Evolutionary conservation across 2,888 invertebrate species (phyloP).

Genomic region (Coenonympha arcania): DNA sequence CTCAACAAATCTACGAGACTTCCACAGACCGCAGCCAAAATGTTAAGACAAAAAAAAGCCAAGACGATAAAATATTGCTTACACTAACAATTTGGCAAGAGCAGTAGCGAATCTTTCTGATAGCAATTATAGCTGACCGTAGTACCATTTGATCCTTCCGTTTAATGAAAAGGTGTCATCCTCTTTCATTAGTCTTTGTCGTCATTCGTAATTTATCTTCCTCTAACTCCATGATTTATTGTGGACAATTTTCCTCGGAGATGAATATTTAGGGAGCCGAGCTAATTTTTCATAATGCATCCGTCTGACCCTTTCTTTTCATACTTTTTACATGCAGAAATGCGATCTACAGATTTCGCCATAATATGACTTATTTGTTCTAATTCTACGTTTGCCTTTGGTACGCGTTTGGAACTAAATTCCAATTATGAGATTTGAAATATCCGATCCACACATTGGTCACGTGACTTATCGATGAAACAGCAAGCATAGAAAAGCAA

Average conservation of each 20-base stretch:
- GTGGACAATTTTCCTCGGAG: slow-evolving; percentile 11
- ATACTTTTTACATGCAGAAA: background rate
- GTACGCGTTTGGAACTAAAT: no score
- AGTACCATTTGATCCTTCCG: slow-evolving; percentile 15
- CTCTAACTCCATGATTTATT: slow-evolving; percentile 28
- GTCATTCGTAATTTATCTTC: slow-evolving; percentile 29
- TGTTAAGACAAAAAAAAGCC: background rate
- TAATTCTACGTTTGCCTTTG: no score
- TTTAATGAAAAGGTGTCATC: slow-evolving; percentile 28
- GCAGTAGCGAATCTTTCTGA: slow-evolving; percentile 11
- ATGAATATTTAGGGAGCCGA: slow-evolving; percentile 7
- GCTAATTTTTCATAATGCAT: background rate
- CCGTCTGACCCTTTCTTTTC: background rate
- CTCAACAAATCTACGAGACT: background rate
- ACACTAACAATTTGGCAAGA: slow-evolving; percentile 3
- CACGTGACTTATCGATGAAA: no score
- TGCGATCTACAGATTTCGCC: background rate
- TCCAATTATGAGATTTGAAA: no score
- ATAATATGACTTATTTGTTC: no score
- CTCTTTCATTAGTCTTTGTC: slow-evolving; percentile 27
- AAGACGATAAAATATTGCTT: background rate
- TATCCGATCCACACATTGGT: no score
- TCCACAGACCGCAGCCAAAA: no score
- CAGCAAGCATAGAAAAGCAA: no score
- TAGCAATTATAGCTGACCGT: slow-evolving; percentile 21